A percentile compares a stretch with the other conserved stretches of the same genome.
These are phyloP conservation scores for Polypedilum pembai DNA, from an alignment of 1,140 invertebrate species.

Conservation along the genomic window DNA sequence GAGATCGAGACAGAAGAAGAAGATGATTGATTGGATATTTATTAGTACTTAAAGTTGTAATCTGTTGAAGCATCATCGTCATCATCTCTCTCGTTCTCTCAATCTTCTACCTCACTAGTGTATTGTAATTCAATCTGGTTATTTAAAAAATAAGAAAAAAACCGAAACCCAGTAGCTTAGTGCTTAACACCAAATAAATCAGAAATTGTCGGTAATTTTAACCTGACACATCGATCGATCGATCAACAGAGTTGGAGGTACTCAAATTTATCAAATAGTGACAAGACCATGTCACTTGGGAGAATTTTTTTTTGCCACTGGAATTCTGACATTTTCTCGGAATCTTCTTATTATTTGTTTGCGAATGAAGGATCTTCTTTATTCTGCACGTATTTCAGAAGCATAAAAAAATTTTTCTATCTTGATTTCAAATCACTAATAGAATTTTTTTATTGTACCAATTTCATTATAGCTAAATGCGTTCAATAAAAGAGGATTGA, in stretches of 20 bases:
- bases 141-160: no score
- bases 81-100: not conserved
- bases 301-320: not conserved
- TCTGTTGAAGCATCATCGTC: conserved; percentile 23
- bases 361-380: no score
- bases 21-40: conserved; percentile 25
- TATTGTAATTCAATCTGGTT: no score
- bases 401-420: conserved; percentile 2
- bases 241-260: conserved; percentile 22
- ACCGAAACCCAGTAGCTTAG: not conserved
- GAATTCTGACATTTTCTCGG: not conserved
- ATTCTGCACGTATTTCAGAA: not conserved
- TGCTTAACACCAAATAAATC: conserved; percentile 23
- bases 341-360: not conserved
- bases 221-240: not conserved
- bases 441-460: not conserved
- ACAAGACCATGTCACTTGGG: not conserved
- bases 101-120: no score
- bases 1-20: not conserved
- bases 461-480: conserved; percentile 1
- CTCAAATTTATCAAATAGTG: not conserved
- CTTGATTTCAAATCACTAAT: not conserved
- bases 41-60: conserved; percentile 20
- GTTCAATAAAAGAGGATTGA: not conserved
- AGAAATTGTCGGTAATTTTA: not conserved